These are phyloP conservation scores for Salvelinus alpinus DNA, from an alignment of 2,113 vertebrate genomes.

Conservation along the genomic window DNA sequence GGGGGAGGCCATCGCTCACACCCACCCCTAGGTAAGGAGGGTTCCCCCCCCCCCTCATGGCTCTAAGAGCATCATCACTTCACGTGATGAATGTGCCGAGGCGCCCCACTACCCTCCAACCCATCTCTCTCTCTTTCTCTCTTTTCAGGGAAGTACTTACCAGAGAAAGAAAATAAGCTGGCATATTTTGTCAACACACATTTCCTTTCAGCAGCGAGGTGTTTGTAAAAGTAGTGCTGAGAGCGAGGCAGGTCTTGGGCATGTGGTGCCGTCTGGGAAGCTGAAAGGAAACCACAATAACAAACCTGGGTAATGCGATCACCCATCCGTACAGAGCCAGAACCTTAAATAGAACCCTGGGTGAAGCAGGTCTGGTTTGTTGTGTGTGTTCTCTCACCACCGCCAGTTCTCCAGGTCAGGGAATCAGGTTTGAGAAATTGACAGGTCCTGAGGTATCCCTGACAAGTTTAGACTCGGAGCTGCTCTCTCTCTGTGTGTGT, in stretches of 20 bases:
- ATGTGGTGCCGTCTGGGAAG: background rate
- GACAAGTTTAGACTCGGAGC: background rate
- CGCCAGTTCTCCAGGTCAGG: background rate
- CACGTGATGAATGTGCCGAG: constrained; percentile 3
- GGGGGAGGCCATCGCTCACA: constrained; percentile 23
- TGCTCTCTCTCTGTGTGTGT: background rate
- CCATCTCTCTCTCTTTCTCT: background rate
- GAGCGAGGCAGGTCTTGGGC: background rate
- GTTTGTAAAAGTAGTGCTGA: constrained; percentile 14
- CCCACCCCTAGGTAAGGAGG: constrained; percentile 18
- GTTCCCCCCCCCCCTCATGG: background rate
- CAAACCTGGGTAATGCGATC: constrained; percentile 13
- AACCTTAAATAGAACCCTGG: constrained; percentile 11
- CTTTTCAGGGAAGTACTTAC: background rate
- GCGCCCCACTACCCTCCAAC: background rate
- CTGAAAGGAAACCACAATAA: constrained; percentile 1
- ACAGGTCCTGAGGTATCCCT: background rate
- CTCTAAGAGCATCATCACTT: constrained; percentile 15
- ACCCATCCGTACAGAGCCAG: background rate
- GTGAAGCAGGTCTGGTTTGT: background rate
- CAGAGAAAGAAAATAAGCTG: constrained; percentile 8
- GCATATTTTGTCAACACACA: constrained; percentile 3
- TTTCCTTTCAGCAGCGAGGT: constrained; percentile 8
- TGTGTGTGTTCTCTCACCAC: background rate
- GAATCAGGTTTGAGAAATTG: background rate